phyloP scores from a whole-genome alignment of 1,140 invertebrate species.

The Drosophila truncata region DNA sequence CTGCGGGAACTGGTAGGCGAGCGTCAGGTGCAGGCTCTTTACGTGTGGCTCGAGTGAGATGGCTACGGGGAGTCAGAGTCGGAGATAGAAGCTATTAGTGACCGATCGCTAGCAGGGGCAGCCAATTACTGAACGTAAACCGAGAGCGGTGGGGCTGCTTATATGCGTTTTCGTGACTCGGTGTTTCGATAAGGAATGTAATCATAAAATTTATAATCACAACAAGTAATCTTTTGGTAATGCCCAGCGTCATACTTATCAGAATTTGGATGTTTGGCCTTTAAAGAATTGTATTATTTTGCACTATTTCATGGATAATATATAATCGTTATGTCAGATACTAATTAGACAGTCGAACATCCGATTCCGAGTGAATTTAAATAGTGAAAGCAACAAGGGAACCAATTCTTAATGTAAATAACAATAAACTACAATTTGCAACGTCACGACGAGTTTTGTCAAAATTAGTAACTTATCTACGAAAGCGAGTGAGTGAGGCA shows the following conservation, averaged over 20 bases:
- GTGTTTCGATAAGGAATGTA: constrained; percentile 9
- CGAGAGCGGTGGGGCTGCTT: constrained; percentile 16
- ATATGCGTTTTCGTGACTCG: constrained; percentile 30
- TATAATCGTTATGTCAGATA: not conserved
- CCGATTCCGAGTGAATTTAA: not conserved
- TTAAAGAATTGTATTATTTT: not conserved
- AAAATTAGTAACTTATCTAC: constrained; percentile 34
- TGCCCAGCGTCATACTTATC: constrained; percentile 10
- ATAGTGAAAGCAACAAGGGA: not conserved
- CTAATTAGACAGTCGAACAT: not conserved
- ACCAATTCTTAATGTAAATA: constrained; percentile 3
- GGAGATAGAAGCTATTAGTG: constrained; percentile 54
- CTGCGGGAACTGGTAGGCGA: constrained; percentile 94
- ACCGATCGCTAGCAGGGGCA: constrained; percentile 12
- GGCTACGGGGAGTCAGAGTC: constrained; percentile 85
- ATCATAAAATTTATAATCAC: not conserved
- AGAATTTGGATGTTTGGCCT: not conserved
- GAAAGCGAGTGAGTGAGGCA: constrained; percentile 10
- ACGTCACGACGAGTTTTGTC: constrained; percentile 24
- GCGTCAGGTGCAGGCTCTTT: constrained; percentile 94
- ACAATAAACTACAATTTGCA: constrained; percentile 29
- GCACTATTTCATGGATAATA: not conserved
- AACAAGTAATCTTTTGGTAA: constrained; percentile 9
- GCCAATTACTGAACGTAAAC: constrained; percentile 15
- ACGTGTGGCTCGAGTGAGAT: constrained; percentile 91